These are phyloP conservation scores for Pycnomerus fuliginosus DNA, from an alignment of 2,888 invertebrate genomes.

Conservation along the genomic window DNA sequence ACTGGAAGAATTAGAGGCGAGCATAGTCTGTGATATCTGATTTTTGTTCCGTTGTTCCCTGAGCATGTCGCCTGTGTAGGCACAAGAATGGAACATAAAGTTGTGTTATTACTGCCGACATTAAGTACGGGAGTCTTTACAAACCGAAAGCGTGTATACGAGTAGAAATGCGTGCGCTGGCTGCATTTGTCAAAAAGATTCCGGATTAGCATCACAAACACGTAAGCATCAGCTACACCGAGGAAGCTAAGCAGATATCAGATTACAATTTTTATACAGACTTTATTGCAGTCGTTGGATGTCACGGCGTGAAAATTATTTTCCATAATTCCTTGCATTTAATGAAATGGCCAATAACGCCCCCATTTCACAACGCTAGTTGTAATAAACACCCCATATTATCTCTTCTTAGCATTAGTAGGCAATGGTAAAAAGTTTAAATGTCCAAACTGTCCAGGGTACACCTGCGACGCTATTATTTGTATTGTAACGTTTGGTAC, in stretches of 20 bases:
- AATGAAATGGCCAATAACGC: too few species aligned
- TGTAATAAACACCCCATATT: too few species aligned
- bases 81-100: conserved; percentile 20
- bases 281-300: conserved; percentile 11
- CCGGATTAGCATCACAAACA: conserved; percentile 29
- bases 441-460: too few species aligned
- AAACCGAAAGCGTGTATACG: conserved; percentile 19
- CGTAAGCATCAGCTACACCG: conserved; percentile 23
- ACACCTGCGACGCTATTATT: too few species aligned
- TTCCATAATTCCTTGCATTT: conserved; percentile 1
- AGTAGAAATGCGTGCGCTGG: conserved; percentile 25
- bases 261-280: conserved; percentile 19
- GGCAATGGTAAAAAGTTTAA: too few species aligned
- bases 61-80: conserved; percentile 22
- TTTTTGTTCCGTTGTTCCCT: conserved; percentile 9
- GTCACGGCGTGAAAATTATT: conserved; percentile 7
- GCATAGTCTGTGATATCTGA: too few species aligned
- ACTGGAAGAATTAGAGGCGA: too few species aligned
- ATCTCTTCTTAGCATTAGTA: too few species aligned
- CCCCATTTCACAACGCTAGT: too few species aligned
- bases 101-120: conserved; percentile 24
- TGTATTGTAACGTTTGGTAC: too few species aligned
- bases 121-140: conserved; percentile 20
- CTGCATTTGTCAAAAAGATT: conserved; percentile 29
- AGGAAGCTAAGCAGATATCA: conserved; percentile 16